Evolutionary conservation across 2,113 vertebrate genomes (phyloP).

Genomic region (Meles meles): DNA sequence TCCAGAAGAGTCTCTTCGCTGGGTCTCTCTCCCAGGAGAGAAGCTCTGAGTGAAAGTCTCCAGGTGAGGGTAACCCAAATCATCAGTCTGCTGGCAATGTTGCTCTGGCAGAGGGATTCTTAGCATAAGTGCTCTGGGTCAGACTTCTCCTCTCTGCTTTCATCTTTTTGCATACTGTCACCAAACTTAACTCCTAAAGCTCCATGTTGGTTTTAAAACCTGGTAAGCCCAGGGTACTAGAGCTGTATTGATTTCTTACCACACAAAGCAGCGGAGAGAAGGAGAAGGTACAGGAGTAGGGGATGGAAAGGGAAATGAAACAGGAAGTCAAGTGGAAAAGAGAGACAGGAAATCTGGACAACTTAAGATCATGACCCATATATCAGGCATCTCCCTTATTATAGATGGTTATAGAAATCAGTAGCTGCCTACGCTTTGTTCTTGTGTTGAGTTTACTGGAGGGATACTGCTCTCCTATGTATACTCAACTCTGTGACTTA

Average conservation of each 20-base stretch:
- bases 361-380: neutral
- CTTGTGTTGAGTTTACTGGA: neutral
- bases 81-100: neutral
- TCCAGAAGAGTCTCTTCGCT: neutral
- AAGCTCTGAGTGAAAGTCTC: neutral
- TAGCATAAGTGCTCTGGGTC: no score
- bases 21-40: neutral
- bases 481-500: neutral
- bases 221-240: neutral
- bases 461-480: neutral
- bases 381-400: neutral
- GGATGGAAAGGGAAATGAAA: neutral
- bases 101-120: neutral
- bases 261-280: neutral
- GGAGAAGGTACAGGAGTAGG: neutral
- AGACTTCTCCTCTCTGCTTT: neutral
- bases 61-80: neutral
- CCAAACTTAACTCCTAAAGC: neutral
- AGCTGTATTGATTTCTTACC: neutral
- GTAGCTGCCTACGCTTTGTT: neutral
- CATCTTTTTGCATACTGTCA: neutral
- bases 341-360: neutral
- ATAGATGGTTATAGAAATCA: neutral
- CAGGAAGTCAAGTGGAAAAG: neutral
- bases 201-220: neutral